Conservation (phyloP, 2,113 vertebrate species). For the Casuarius casuarius region DNA sequence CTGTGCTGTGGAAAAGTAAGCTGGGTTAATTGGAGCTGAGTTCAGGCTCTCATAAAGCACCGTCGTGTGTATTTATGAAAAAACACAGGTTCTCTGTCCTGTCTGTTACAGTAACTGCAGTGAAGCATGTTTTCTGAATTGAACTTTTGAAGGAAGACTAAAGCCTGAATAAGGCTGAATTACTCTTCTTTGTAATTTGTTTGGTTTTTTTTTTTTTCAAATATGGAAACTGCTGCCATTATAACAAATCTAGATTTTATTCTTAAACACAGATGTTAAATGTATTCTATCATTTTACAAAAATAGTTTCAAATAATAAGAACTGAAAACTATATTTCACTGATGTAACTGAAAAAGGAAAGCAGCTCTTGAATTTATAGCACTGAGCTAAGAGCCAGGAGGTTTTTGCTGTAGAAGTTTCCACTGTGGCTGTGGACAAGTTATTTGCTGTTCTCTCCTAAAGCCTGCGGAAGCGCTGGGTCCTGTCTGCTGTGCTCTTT, state of each 20-base stretch:
- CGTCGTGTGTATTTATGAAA: not conserved
- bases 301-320: not conserved
- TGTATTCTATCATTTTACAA: not conserved
- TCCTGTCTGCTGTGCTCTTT: not conserved
- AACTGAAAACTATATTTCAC: not conserved
- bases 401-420: not conserved
- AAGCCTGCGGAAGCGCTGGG: not conserved
- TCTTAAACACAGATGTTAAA: not conserved
- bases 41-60: not conserved
- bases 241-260: not conserved
- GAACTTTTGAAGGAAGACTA: not conserved
- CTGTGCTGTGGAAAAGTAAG: not conserved
- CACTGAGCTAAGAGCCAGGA: not conserved
- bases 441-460: not conserved
- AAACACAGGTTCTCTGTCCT: not conserved
- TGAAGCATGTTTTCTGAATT: not conserved
- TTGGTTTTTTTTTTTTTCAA: not conserved
- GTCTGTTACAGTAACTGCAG: not conserved
- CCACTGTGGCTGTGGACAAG: accelerated
- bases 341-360: not conserved
- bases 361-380: not conserved
- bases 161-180: not conserved
- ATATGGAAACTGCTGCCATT: not conserved
- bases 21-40: not conserved
- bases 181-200: not conserved